Evolutionary conservation across 2,797 vertebrate species (phyloP).

Genomic region (Microctenopoma steveboyesi): DNA sequence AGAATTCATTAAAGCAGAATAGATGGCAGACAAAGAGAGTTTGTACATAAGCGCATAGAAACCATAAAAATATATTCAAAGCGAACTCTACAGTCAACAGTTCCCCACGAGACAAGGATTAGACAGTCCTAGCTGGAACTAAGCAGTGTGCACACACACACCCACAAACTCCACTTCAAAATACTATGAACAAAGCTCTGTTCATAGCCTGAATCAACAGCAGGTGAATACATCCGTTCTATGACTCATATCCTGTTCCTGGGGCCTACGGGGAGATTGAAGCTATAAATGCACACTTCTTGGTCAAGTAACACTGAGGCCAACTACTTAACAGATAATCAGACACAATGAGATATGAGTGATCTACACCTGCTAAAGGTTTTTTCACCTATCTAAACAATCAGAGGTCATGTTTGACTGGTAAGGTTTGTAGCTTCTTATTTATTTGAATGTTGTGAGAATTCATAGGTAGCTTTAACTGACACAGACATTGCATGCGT

Average conservation of each 20-base stretch:
- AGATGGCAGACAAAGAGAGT: conserved; percentile 9
- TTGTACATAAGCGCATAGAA: conserved; percentile 24
- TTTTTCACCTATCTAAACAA: no score
- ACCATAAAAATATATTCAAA: conserved; percentile 40
- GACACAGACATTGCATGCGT: not conserved
- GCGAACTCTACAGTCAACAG: conserved; percentile 46
- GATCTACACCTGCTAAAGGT: not conserved
- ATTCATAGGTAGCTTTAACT: not conserved
- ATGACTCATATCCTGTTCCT: conserved; percentile 69
- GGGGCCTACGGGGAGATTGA: conserved; percentile 27
- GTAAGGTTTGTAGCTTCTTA: no score
- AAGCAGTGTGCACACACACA: conserved; percentile 42
- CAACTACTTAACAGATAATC: conserved; percentile 12
- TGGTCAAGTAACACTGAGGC: conserved; percentile 5
- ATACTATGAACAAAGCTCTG: conserved; percentile 52
- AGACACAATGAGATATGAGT: conserved; percentile 19
- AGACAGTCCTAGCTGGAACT: conserved; percentile 31
- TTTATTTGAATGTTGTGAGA: no score
- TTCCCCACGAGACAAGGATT: conserved; percentile 49
- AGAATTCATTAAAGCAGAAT: conserved; percentile 8
- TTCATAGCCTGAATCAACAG: conserved; percentile 56
- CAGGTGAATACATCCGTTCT: conserved; percentile 25
- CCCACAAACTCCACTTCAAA: conserved; percentile 32
- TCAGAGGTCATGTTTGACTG: no score
- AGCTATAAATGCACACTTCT: conserved; percentile 45